Evolutionary conservation across 2,888 invertebrate species (phyloP), one percentile per base, ranked within the genome.

Genomic region (Iselma pallidipennis): DNA sequence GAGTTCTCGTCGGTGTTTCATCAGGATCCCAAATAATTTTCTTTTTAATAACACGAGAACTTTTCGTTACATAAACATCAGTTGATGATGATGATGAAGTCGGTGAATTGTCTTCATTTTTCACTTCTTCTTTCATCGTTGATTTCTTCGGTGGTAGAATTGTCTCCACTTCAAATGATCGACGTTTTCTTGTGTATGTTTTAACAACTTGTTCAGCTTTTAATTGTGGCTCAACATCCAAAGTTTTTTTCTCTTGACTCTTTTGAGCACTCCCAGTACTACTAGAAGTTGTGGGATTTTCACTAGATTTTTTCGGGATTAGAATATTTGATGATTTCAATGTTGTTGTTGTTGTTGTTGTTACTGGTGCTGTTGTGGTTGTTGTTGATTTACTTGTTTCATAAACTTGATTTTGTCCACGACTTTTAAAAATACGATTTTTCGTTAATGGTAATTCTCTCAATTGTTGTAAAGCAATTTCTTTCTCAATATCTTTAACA

Each of bases 21-120:
- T 87, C 88, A 5, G 90, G 90, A 79, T 91, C 90, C 87, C 89
- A 91, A 67, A 90, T 90, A 4, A 90, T 86, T 81, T 90, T 90
- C 66, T 87, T 88, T 74, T 90, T 91, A 26, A 91, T 89, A 19
- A 90, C 83, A 70, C 90, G 79, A 2, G 83, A 80, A 62, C 81
- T 80, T 67, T 82, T 82, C 14, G 82, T 82, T 1, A 81, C 69
- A 59, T 81, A 81, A 28, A 72, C 76, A 14, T 68, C 60, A 42
- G 69, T 70, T 7, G 75, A 68, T 19, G 29, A 12, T n/a, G 37
- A 16, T 16, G 14, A 16, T 37, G 57, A 5, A 2, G 53, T 52
- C 4, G 19, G 5, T 9, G 9, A 4, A 10, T 37, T n/a, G 16
- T 42, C 31, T 9, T 42, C 7, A 26, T 12, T 28, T 55, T 54